Evolutionary conservation across 2,888 invertebrate species (phyloP), one percentile per base, ranked within the genome.

Genomic region (Auanema freiburgensis): DNA sequence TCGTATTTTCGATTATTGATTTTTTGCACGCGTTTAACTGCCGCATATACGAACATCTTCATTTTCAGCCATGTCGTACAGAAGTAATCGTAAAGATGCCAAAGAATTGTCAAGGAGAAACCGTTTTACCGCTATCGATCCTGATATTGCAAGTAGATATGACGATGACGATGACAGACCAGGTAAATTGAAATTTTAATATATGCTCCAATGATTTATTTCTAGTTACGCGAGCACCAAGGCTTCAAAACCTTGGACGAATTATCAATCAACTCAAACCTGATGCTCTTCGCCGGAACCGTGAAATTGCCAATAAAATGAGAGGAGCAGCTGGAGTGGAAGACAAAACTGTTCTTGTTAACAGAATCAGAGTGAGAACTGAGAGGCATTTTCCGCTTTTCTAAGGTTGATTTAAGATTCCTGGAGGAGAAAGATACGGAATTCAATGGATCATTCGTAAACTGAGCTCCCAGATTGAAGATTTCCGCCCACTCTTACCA

Each of bases 161-260:
- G 79, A 79, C 41, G 71, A 78, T 54, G 70, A 76, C 11, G 80
- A 80, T n/a, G 76, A 78, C n/a, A 16, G 41, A 18, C 74, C 76
- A 50, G 14, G 57, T n/a, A 50, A 24, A 21, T 49, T 46, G 10
- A 10, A 18, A 5, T 18, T 46, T 6, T 18, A 3, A 46, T 5
- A 3, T 3, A 5, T 21, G 46, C 4, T 43, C 14, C 3, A 46
- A 46, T 10, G 46, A 5, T 16, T 46, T 16, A 16, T 18, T 18
- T 21, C 10, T 8, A 16, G 16, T 8, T 46, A 46, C 46, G 3
- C 56, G 41, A 12, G 21, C 11, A 14, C 56, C 21, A 12, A 16
- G 18, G n/a, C 43, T 18, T 11, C 40, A 40, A n/a, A 14, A 10
- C 24, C n/a, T n/a, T n/a, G 50, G 50, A 49, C 5, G 11, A 41